Evolutionary conservation across 2,113 vertebrate species (phyloP), one percentile per base, ranked within the genome.

Genomic region (Nerophis ophidion): DNA sequence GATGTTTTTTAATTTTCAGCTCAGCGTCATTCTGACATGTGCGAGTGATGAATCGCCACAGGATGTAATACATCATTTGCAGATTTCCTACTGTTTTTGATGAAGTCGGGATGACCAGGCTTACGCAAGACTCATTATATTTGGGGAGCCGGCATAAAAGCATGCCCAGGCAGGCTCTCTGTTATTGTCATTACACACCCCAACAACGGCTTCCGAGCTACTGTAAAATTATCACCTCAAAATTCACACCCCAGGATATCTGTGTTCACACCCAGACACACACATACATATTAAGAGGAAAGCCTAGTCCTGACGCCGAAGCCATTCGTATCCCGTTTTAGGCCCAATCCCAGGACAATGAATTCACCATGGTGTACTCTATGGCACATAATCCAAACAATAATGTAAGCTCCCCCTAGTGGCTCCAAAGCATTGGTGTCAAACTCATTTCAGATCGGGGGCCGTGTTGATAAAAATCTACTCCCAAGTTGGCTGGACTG

Each of bases 321-420:
- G 42, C 47, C 38, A 42, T 9, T 44, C n/a, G 46, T 61, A 47
- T 50, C 9, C 42, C 33, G 48, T 33, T 17, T 65, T 13, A 6
- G 45, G 6, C 33, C 51, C 15, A 7, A 35, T 36, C 5, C 35
- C 15, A 52, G 50, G 26, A 26, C 8, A 50, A 26, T 5, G 49
- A 50, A 19, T 26, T 19, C 14, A 6, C 14, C 11, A 13, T 33
- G 4, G 5, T 17, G n/a, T 57, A 57, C 11, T 56, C 6, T 48
- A 60, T 34, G 56, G 49, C 59, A 58, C 36, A 59, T 33, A 70
- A 38, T 60, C 35, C 57, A 58, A 45, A 62, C 77, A 67, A 88
- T 76, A 81, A 75, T 84, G 58, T 60, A 88, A 81, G 85, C 88
- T 76, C 89, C 88, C 86, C 89, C 89, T 91, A 84, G 88, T 90